Percentiles rank a stretch among this genome's conserved stretches.
phyloP scores from a whole-genome alignment of 2,113 vertebrate genomes.

The Leucoraja erinaceus region DNA sequence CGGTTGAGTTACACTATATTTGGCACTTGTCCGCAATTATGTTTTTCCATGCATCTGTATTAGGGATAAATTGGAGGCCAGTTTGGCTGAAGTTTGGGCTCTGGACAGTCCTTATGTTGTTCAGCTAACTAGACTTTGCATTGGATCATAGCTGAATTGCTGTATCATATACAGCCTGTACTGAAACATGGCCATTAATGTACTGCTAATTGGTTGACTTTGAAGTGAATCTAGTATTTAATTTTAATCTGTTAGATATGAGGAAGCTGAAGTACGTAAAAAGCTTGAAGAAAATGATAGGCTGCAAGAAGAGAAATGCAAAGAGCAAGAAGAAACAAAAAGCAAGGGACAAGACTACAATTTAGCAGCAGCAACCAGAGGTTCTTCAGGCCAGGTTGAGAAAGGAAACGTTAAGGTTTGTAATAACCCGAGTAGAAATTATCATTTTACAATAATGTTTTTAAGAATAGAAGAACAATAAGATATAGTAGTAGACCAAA shows the following conservation, averaged over 20 bases:
- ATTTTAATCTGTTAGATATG: constrained; percentile 67
- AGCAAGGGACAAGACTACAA: constrained; percentile 48
- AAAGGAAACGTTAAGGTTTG: constrained; percentile 66
- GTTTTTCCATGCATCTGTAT: not conserved
- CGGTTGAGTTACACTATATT: not conserved
- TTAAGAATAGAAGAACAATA: too few relatives aligned
- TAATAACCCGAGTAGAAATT: not conserved
- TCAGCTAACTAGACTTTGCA: too few relatives aligned
- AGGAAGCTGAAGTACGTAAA: constrained; percentile 91
- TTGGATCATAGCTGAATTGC: too few relatives aligned
- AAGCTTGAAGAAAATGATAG: constrained; percentile 85
- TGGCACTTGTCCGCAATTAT: not conserved
- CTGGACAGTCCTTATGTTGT: too few relatives aligned
- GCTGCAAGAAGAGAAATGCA: constrained; percentile 69
- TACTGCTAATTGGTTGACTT: not conserved
- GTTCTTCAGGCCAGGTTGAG: constrained; percentile 51
- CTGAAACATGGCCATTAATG: not conserved
- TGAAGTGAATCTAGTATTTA: not conserved
- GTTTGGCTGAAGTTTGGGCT: too few relatives aligned
- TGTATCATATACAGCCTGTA: not conserved
- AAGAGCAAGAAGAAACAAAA: constrained; percentile 61
- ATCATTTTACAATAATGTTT: too few relatives aligned
- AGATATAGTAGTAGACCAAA: too few relatives aligned
- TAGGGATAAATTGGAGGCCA: too few relatives aligned
- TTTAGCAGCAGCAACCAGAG: constrained; percentile 51